A percentile compares a stretch with the other conserved stretches of the same genome.
Conservation (phyloP, 1,140 invertebrate species). For the Drosophila mojavensis region DNA sequence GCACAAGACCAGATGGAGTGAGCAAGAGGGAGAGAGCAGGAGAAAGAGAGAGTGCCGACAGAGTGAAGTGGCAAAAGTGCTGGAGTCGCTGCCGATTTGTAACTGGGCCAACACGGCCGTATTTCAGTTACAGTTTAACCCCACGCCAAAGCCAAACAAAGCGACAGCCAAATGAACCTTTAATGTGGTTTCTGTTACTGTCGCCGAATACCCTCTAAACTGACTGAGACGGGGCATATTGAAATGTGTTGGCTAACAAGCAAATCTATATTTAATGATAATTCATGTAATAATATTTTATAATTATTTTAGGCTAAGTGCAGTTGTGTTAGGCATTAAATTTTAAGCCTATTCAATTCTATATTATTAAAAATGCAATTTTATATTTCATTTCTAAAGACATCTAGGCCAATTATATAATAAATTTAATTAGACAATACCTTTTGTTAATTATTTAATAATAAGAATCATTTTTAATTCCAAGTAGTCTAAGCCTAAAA, state of each 20-base stretch:
- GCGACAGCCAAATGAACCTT: slow-evolving; percentile 77
- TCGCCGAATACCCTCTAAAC: slow-evolving; percentile 12
- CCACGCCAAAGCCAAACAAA: slow-evolving; percentile 65
- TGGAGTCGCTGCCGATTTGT: slow-evolving; percentile 34
- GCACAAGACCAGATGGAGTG: slow-evolving; percentile 22
- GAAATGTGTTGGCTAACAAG: not conserved
- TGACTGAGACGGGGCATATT: not conserved
- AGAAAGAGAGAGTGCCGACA: not conserved
- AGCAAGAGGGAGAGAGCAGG: slow-evolving; percentile 1
- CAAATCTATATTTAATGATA: not conserved
- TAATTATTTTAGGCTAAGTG: too few species aligned
- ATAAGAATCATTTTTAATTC: too few species aligned
- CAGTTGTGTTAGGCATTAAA: too few species aligned
- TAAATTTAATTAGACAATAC: too few species aligned
- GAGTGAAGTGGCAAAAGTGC: slow-evolving; percentile 75
- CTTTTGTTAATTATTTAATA: too few species aligned
- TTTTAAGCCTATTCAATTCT: too few species aligned
- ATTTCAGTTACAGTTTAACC: slow-evolving; percentile 54
- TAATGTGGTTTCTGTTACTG: slow-evolving; percentile 68
- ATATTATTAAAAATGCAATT: too few species aligned
- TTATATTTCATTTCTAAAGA: too few species aligned
- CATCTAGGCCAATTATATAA: too few species aligned
- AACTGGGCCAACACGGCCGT: slow-evolving; percentile 46
- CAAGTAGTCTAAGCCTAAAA: too few species aligned
- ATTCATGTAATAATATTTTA: too few species aligned